phyloP scores from a whole-genome alignment of 2,113 vertebrate species.

The Calyptomena viridis region DNA sequence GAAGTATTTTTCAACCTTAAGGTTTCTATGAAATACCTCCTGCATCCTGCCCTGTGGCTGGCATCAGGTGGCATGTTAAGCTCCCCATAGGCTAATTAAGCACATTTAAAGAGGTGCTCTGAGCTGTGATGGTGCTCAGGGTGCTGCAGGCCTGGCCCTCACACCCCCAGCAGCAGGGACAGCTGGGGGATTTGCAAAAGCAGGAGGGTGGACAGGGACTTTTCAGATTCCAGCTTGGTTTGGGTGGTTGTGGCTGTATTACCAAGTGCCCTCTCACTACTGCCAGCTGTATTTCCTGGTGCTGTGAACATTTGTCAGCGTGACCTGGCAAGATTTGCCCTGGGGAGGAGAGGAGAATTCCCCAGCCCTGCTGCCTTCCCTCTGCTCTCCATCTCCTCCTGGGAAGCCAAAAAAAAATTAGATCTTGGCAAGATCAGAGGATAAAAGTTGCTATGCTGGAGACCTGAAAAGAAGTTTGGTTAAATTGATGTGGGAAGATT shows the following conservation, averaged over 20 bases:
- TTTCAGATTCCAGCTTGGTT: background rate
- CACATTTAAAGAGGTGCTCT: background rate
- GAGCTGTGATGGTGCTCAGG: background rate
- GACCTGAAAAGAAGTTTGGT: background rate
- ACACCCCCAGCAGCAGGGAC: background rate
- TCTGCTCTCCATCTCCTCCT: background rate
- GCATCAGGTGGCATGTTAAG: background rate
- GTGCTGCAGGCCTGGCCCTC: background rate
- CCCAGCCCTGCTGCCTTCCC: background rate
- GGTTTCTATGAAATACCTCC: background rate
- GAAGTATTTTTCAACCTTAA: background rate
- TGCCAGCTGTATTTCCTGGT: background rate
- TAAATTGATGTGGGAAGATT: slow-evolving; percentile 5
- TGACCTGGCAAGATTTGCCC: background rate
- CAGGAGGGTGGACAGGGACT: background rate
- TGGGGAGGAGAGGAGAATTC: background rate
- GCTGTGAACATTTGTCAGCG: background rate
- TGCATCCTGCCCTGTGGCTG: background rate
- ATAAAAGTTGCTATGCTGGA: background rate
- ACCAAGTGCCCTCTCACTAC: background rate
- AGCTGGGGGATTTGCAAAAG: background rate
- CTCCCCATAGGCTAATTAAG: rapidly evolving
- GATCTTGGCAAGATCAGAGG: background rate
- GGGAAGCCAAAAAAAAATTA: background rate
- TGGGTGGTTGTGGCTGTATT: background rate